Evolutionary conservation across 1,140 invertebrate genomes (phyloP).

Genomic region (Procambarus virginalis): DNA sequence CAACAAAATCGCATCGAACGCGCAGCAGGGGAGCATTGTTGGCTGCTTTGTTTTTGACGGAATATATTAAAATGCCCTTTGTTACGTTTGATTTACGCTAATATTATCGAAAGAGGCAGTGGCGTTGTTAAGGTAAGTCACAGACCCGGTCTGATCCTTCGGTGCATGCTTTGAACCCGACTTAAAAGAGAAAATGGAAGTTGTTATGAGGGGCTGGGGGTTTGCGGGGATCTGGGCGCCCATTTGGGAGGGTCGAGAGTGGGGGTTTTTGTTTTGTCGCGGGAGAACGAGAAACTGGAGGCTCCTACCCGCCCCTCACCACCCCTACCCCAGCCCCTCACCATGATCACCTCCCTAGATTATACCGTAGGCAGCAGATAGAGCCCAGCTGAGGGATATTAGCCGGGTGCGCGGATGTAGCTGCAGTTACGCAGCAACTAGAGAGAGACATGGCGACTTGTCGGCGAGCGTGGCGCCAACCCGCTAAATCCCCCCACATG

Average conservation of each 20-base stretch:
- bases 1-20: constrained; percentile 65
- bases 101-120: constrained; percentile 12
- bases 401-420: constrained; percentile 20
- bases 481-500: constrained; percentile 34
- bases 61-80: constrained; percentile 45
- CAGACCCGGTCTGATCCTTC: constrained; percentile 1
- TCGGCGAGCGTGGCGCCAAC: background rate
- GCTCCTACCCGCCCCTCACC: constrained; percentile 42
- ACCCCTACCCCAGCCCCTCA: constrained; percentile 45
- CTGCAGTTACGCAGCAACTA: constrained; percentile 43
- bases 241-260: constrained; percentile 62
- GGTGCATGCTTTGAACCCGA: constrained; percentile 37
- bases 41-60: constrained; percentile 64
- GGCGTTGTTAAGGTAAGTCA: constrained; percentile 56
- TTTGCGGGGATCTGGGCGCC: constrained; percentile 55
- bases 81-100: constrained; percentile 50
- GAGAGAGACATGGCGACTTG: constrained; percentile 45
- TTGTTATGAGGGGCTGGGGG: constrained; percentile 65
- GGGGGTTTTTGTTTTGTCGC: constrained; percentile 68
- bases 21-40: constrained; percentile 62
- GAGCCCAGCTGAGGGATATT: background rate
- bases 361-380: background rate
- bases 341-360: constrained; percentile 35
- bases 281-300: constrained; percentile 53
- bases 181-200: constrained; percentile 37